phyloP scores from a whole-genome alignment of 2,113 vertebrate genomes.

The Poeciliopsis retropinna region DNA sequence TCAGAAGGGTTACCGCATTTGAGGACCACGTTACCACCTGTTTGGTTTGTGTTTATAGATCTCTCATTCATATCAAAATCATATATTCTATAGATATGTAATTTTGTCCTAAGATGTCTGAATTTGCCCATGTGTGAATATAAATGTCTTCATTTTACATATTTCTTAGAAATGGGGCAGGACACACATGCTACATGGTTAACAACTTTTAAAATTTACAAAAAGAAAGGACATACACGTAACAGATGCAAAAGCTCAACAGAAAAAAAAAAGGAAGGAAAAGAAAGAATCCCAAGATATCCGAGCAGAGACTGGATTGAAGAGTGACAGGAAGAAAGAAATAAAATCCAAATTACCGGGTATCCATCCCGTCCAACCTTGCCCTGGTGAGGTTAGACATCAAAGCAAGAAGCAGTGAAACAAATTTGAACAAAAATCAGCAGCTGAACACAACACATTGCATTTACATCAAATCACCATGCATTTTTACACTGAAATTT shows the following conservation, averaged over 20 bases:
- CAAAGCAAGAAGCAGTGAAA: conserved; percentile 72
- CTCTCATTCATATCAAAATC: neutral
- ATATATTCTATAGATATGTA: neutral
- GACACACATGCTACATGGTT: conserved; percentile 17
- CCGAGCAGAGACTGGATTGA: conserved; percentile 25
- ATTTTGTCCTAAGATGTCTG: neutral
- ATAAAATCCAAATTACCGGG: conserved; percentile 86
- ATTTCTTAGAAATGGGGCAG: conserved; percentile 41
- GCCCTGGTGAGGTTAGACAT: conserved; percentile 90
- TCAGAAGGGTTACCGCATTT: no score
- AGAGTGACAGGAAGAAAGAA: conserved; percentile 65
- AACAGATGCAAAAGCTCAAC: neutral
- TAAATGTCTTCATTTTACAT: conserved; percentile 10
- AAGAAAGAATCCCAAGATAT: conserved; percentile 9
- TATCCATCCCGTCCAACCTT: conserved; percentile 96
- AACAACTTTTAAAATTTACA: conserved; percentile 3
- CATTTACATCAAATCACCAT: neutral
- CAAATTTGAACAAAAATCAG: conserved; percentile 55
- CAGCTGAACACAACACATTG: conserved; percentile 38
- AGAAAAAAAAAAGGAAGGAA: conserved; percentile 4
- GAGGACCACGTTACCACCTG: conserved; percentile 12
- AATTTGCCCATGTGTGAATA: conserved; percentile 17
- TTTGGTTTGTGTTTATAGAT: conserved; percentile 7
- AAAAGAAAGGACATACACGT: neutral
- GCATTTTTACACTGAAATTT: neutral